phyloP scores from a whole-genome alignment of 2,888 invertebrate genomes.

The Odontothrips loti region DNA sequence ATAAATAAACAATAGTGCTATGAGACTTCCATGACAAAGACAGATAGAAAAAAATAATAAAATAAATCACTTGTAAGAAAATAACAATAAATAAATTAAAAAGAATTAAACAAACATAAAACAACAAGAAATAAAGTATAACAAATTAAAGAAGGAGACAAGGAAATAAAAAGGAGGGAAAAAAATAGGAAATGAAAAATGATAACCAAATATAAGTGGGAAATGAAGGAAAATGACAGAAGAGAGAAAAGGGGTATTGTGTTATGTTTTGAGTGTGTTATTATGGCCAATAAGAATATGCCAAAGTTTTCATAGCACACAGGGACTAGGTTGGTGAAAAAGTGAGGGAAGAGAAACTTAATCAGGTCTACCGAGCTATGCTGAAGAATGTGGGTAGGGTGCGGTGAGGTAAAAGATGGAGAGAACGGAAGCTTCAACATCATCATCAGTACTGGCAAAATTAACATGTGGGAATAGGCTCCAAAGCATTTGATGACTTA shows the following conservation, averaged over 20 bases:
- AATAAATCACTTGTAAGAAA: conserved; percentile 35
- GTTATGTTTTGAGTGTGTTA: conserved; percentile 31
- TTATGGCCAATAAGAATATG: conserved; percentile 33
- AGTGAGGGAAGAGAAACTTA: conserved; percentile 34
- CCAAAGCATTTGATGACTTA: too few species aligned
- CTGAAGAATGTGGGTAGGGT: conserved; percentile 27
- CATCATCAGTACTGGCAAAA: too few species aligned
- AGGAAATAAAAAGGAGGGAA: conserved; percentile 46
- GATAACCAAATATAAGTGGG: conserved; percentile 34
- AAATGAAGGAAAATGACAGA: conserved; percentile 33
- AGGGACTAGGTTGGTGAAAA: conserved; percentile 33
- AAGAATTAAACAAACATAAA: conserved; percentile 35
- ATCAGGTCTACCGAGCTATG: conserved; percentile 31
- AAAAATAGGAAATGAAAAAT: conserved; percentile 36
- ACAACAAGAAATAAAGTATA: conserved; percentile 51
- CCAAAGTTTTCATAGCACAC: conserved; percentile 34
- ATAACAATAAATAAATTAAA: conserved; percentile 34
- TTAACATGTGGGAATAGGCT: too few species aligned
- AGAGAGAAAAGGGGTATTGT: conserved; percentile 33
- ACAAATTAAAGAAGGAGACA: conserved; percentile 46
- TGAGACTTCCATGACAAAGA: conserved; percentile 43
- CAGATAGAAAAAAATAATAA: conserved; percentile 37
- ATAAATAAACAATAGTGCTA: conserved; percentile 46
- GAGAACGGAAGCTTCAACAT: too few species aligned
- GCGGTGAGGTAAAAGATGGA: not conserved